Evolutionary conservation across 2,797 vertebrate species (phyloP).

Genomic region (Sebastes cheni): DNA sequence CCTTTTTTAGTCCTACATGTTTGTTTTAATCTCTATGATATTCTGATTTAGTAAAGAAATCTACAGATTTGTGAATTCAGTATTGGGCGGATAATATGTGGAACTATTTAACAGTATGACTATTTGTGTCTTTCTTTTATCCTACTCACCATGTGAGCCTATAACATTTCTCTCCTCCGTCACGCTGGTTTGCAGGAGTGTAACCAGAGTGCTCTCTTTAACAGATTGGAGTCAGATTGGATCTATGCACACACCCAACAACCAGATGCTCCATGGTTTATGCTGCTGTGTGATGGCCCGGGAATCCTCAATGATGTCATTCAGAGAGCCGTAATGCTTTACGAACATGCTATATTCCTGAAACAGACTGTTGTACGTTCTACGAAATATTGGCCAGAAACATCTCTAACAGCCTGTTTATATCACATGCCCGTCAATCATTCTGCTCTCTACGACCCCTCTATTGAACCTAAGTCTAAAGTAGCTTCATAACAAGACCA

Average conservation of each 20-base stretch:
- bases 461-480: constrained; percentile 27
- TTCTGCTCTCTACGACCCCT: not conserved
- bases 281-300: constrained; percentile 17
- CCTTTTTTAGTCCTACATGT: not conserved
- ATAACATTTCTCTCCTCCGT: not conserved
- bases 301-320: constrained; percentile 38
- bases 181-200: not conserved
- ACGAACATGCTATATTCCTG: constrained; percentile 7
- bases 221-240: constrained; percentile 31
- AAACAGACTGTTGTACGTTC: constrained; percentile 1
- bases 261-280: constrained; percentile 41
- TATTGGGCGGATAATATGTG: not conserved
- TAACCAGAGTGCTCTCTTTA: not conserved
- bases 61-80: not conserved
- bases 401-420: constrained; percentile 2
- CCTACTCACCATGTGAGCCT: not conserved
- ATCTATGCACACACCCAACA: constrained; percentile 34
- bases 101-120: not conserved
- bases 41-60: not conserved
- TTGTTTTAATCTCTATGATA: not conserved
- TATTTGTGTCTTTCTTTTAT: not conserved
- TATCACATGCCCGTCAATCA: not conserved
- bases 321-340: constrained; percentile 12
- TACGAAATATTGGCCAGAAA: not conserved
- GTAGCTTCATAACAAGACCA: constrained; percentile 23